Base-by-base conservation (phyloP, 92 coral and sea anemone species). In the Paramuricea clavata region DNA sequence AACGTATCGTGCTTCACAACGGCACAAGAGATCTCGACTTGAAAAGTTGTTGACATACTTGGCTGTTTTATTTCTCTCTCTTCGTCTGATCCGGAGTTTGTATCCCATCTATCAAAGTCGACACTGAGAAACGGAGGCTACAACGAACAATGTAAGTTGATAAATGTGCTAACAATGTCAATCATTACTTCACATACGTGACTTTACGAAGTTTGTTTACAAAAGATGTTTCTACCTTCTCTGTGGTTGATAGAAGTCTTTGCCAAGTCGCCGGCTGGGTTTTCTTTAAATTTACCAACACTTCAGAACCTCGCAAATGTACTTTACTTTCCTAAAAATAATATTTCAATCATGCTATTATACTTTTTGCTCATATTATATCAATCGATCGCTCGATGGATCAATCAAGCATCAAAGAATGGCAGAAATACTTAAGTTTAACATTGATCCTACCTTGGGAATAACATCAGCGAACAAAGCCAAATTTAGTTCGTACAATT, bases 41-140 rank as follows among this genome's bases (percentile, higher is more conserved):
- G n/a, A n/a, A n/a, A n/a, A n/a, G n/a, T n/a, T 6, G 21, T 11
- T 41, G 5, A 43, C 83, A 27, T 41, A 79, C 84, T 79, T 59
- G 83, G 30, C 34, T 41, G 42, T 22, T 23, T 21, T 11, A 0
- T 79, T 27, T 83, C 87, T 36, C 92, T 93, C 70, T 93, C 94
- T 69, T 93, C 98, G 15, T 88, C 94, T 16, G 97, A 92, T 2
- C 93, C 93, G 8, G 98, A 92, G 90, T 95, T 91, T 27, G 93
- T 91, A 36, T 95, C 98, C 95, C 95, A 95, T 33, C 98, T 93
- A 85, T 95, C 98, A 52, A 94, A 92, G 65, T 95, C 98, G 30
- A 94, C 81, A 10, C 90, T 90, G 15, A 95, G 83, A 52, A 90
- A 95, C 16, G 94, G 94, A 31, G 90, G 81, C 97, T 95, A 59